These are phyloP conservation scores for Neelides sp. DNA, from an alignment of 1,140 invertebrate species.

Conservation along the genomic window DNA sequence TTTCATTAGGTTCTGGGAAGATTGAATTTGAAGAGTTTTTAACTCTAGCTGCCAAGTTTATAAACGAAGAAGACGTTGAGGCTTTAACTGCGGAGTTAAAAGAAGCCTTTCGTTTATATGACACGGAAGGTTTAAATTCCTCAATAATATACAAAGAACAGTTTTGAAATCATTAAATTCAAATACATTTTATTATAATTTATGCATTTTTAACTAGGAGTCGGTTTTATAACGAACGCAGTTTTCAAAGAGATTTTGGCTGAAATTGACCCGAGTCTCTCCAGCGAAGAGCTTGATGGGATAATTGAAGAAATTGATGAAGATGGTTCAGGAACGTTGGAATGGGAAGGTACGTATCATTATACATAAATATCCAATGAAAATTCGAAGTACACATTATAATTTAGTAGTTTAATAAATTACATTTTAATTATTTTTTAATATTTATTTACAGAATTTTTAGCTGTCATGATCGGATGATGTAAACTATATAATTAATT, in stretches of 20 bases:
- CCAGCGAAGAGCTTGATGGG: slow-evolving; percentile 42
- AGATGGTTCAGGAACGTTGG: slow-evolving; percentile 34
- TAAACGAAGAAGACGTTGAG: slow-evolving; percentile 87
- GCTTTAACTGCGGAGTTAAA: slow-evolving; percentile 80
- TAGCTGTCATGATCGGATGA: too few species aligned
- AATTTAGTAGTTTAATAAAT: too few species aligned
- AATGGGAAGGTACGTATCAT: too few species aligned
- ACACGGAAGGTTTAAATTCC: slow-evolving; percentile 57
- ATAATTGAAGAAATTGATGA: slow-evolving; percentile 46
- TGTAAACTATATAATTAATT: too few species aligned
- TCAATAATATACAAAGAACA: neutral
- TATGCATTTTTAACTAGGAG: slow-evolving; percentile 45
- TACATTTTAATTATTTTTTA: too few species aligned
- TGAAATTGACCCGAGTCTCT: slow-evolving; percentile 42
- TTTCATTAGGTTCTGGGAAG: slow-evolving; percentile 79
- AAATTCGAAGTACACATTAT: too few species aligned
- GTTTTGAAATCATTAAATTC: neutral
- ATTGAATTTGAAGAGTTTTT: slow-evolving; percentile 91
- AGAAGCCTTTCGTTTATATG: slow-evolving; percentile 81
- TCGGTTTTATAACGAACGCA: slow-evolving; percentile 88
- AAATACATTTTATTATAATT: slow-evolving; percentile 21
- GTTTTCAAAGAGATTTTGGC: slow-evolving; percentile 47
- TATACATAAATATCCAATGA: too few species aligned
- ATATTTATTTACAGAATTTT: too few species aligned
- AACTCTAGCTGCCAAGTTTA: slow-evolving; percentile 81